A percentile compares a stretch with the other conserved stretches of the same genome.
These are phyloP conservation scores for Tapirus terrestris DNA, from an alignment of 2,113 vertebrate species.

Conservation along the genomic window DNA sequence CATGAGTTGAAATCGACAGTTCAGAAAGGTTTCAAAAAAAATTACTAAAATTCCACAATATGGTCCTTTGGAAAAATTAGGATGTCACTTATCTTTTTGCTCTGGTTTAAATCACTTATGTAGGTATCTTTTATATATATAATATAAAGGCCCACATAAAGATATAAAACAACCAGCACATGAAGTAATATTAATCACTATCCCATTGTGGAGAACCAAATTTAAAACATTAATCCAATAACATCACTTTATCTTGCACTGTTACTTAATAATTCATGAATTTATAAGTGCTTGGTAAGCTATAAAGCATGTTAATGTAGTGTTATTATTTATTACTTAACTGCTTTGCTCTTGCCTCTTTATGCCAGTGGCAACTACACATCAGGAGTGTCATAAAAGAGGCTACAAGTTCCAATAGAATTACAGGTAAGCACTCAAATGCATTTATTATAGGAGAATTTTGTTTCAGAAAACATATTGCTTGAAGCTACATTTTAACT, in stretches of 20 bases:
- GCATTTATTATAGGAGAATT: conserved; percentile 41
- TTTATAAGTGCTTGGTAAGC: neutral
- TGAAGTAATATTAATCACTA: neutral
- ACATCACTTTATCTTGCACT: neutral
- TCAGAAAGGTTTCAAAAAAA: conserved; percentile 11
- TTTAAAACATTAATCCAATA: conserved; percentile 39
- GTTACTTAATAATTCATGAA: conserved; percentile 35
- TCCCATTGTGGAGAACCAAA: conserved; percentile 28
- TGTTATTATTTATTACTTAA: neutral
- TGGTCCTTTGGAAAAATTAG: neutral
- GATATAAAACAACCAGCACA: conserved; percentile 20
- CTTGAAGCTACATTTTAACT: conserved; percentile 38
- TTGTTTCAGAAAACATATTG: neutral
- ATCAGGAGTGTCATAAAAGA: conserved; percentile 14
- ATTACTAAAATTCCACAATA: conserved; percentile 51
- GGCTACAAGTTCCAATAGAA: conserved; percentile 34
- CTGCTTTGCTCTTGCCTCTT: conserved; percentile 28
- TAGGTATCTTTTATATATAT: neutral
- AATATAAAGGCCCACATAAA: neutral
- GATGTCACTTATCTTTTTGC: neutral
- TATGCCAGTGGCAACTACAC: neutral
- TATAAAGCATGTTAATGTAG: conserved; percentile 3
- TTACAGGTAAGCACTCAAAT: conserved; percentile 20
- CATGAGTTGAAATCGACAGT: conserved; percentile 2
- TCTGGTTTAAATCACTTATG: neutral